Conservation (phyloP, 2,113 vertebrate species). For the Enhydra lutris region DNA sequence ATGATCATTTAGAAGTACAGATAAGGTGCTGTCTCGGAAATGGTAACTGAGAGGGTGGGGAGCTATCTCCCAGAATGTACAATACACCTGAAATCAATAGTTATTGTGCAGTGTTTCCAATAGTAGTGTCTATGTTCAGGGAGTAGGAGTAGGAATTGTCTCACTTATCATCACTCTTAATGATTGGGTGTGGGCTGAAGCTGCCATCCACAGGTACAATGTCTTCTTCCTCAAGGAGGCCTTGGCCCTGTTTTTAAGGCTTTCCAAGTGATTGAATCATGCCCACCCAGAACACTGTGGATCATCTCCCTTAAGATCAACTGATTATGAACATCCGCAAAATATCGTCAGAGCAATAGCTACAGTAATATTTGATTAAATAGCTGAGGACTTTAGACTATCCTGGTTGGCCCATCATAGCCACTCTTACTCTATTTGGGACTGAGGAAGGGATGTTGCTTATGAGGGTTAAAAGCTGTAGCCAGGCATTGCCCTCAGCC, state of each 20-base stretch:
- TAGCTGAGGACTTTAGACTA: not conserved
- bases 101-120: not conserved
- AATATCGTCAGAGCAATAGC: not conserved
- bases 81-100: not conserved
- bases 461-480: not conserved
- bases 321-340: not conserved
- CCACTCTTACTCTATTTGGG: not conserved
- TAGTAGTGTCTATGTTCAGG: not conserved
- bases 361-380: not conserved
- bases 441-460: not conserved
- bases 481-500: not conserved
- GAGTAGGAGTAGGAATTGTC: not conserved
- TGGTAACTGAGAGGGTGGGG: not conserved
- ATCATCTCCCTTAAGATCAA: not conserved
- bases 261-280: not conserved
- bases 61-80: not conserved
- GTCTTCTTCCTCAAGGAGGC: not conserved
- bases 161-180: not conserved
- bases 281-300: not conserved
- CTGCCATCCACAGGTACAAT: not conserved
- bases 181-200: not conserved
- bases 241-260: not conserved
- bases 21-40: not conserved
- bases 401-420: not conserved
- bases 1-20: not conserved